phyloP scores from a whole-genome alignment of 2,888 invertebrate species.

The Euproctis similis region DNA sequence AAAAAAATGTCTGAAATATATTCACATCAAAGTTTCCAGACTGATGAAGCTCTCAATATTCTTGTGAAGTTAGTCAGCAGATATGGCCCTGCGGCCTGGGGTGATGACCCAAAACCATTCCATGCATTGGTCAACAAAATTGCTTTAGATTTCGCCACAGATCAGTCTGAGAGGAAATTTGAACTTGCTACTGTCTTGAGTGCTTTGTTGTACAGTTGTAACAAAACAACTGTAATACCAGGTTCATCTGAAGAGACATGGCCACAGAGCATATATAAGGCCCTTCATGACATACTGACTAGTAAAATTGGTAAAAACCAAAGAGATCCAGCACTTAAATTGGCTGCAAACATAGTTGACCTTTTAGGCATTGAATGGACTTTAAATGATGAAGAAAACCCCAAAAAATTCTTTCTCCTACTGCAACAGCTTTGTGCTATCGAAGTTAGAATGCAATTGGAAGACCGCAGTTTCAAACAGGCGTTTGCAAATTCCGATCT shows the following conservation, averaged over 20 bases:
- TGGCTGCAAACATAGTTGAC: constrained; percentile 87
- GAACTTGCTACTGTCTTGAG: constrained; percentile 88
- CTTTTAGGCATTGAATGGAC: constrained; percentile 91
- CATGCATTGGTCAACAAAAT: constrained; percentile 89
- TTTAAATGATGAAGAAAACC: constrained; percentile 84
- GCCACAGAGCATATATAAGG: constrained; percentile 88
- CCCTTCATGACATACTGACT: constrained; percentile 86
- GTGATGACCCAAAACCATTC: constrained; percentile 85
- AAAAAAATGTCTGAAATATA: constrained; percentile 90
- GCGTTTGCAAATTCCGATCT: constrained; percentile 85
- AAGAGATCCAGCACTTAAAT: constrained; percentile 89
- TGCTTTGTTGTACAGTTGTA: constrained; percentile 83
- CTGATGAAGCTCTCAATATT: constrained; percentile 90
- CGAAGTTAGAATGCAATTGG: constrained; percentile 95
- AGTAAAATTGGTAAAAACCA: constrained; percentile 92
- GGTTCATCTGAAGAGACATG: constrained; percentile 84
- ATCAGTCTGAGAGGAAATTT: constrained; percentile 92
- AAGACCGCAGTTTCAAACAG: constrained; percentile 88
- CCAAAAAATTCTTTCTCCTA: constrained; percentile 88
- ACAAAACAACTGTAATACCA: constrained; percentile 78
- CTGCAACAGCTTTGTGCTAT: constrained; percentile 91
- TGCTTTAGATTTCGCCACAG: constrained; percentile 90
- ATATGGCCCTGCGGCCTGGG: constrained; percentile 86
- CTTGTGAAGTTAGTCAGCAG: constrained; percentile 83
- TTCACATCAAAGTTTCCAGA: constrained; percentile 90